Evolutionary conservation across 1,140 invertebrate genomes (phyloP).

Genomic region (Ridgeia piscesae): DNA sequence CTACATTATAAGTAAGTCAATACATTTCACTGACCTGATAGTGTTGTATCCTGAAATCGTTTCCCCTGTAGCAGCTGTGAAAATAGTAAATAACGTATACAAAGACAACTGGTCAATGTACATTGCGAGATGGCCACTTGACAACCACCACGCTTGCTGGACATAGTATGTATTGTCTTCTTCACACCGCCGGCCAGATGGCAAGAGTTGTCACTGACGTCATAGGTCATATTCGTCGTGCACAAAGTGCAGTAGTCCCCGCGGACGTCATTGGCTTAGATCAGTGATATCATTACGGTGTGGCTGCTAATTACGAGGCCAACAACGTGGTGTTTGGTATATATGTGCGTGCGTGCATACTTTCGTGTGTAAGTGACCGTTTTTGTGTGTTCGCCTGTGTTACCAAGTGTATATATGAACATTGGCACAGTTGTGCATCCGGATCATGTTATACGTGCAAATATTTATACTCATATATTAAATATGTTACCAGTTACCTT

Average conservation of each 20-base stretch:
- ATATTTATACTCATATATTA: too few species aligned
- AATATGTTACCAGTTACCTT: too few species aligned
- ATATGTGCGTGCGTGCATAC: background rate
- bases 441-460: too few species aligned
- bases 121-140: background rate
- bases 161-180: background rate
- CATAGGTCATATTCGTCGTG: background rate
- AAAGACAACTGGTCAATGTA: background rate
- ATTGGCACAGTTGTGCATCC: too few species aligned
- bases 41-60: background rate
- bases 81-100: background rate
- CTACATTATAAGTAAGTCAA: background rate
- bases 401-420: background rate
- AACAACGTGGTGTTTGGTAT: too few species aligned
- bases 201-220: background rate
- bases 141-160: background rate
- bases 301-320: background rate
- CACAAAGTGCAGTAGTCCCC: background rate
- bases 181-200: background rate
- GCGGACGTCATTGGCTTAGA: background rate
- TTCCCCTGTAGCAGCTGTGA: background rate
- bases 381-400: background rate
- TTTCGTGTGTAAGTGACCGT: background rate
- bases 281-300: background rate
- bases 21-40: too few species aligned